Evolutionary conservation across 2,113 vertebrate species (phyloP), one percentile per base, ranked within the genome.

Genomic region (Plotosus lineatus): DNA sequence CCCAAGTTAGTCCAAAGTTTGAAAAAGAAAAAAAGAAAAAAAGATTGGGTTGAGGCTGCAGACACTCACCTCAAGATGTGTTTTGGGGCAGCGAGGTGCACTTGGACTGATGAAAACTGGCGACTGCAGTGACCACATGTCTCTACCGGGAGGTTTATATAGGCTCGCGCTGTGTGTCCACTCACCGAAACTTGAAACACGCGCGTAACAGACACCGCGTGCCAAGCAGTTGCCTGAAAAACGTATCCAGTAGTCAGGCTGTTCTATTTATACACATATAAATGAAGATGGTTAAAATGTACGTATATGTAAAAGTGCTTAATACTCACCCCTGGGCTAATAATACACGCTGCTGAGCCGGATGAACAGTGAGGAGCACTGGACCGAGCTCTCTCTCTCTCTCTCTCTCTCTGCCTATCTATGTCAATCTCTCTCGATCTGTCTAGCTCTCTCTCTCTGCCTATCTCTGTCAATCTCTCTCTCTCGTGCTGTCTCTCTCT

Each of bases 241-340:
- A 93, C 91, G 83, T 92, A 91, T 92, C 92, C 90, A 93, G 90
- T 91, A 92, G 92, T 92, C 93, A 93, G 91, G 90, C 90, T 48
- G 89, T 87, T 93, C 93, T 94, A 94, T 94, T 93, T 93, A 90
- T 94, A 92, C 83, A 83, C 88, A 85, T 92, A 93, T 93, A 93
- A 93, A 93, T 91, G 92, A 94, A 92, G 92, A 92, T 91, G 92
- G 93, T 91, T 93, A 92, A 93, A 93, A 92, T 92, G 93, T 91
- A 92, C 88, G 83, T 87, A 90, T 90, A 85, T 86, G 90, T 86
- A 89, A 91, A 94, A 93, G 92, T 90, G 89, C 89, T 92, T 92
- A 91, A 93, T 93, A 92, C 92, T 86, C 85, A 65, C 19, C 60
- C n/a, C 63, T 1, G 63, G 82, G 91, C 93, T 94, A 93, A 93